These are phyloP conservation scores for Pardalotus punctatus DNA, from an alignment of 2,113 vertebrate genomes.

Conservation along the genomic window DNA sequence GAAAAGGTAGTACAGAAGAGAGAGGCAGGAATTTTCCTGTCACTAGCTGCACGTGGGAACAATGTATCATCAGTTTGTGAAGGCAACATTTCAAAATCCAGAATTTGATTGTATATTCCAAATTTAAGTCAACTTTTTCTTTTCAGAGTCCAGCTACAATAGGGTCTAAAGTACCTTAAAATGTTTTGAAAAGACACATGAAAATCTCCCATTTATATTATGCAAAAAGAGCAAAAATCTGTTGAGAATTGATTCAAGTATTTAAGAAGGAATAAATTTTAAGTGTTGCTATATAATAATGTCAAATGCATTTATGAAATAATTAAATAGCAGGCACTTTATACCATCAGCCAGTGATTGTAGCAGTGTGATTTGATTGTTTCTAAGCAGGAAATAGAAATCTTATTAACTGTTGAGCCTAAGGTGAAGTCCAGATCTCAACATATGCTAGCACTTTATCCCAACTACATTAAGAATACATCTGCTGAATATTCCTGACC, in stretches of 20 bases:
- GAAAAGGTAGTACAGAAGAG: neutral
- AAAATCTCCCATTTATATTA: neutral
- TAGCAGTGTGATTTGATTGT: neutral
- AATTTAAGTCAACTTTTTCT: neutral
- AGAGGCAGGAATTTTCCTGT: neutral
- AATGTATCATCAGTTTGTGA: neutral
- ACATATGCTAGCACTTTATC: neutral
- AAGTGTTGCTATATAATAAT: neutral
- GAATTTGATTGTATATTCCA: neutral
- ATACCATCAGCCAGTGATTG: neutral
- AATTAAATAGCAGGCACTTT: neutral
- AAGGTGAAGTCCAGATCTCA: neutral
- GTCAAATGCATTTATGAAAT: neutral
- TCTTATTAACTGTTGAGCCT: neutral
- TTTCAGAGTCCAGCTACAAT: neutral
- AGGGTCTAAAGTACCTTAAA: neutral
- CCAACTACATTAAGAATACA: neutral
- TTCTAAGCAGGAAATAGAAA: slow-evolving; percentile 9
- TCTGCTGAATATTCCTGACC: neutral
- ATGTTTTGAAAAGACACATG: neutral
- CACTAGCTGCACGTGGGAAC: accelerated
- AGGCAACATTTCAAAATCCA: accelerated
- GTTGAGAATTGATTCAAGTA: neutral
- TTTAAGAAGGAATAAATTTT: neutral
- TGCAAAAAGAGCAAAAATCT: neutral